These are phyloP conservation scores for Norana najaformis DNA, from an alignment of 2,888 invertebrate genomes.

Conservation along the genomic window DNA sequence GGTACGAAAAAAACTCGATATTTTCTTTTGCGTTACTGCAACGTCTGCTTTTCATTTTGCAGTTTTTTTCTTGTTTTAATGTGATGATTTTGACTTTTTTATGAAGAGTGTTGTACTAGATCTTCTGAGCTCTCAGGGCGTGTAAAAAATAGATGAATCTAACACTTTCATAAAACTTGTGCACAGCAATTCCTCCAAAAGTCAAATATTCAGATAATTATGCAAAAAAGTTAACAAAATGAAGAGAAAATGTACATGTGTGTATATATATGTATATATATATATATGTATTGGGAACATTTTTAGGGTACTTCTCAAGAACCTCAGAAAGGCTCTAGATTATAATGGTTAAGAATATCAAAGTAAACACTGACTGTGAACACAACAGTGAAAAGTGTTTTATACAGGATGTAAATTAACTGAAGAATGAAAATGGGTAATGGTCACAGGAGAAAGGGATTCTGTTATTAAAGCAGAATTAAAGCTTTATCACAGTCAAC, in stretches of 20 bases:
- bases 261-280: too few relatives aligned
- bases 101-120: not conserved
- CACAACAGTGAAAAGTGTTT: constrained; percentile 13
- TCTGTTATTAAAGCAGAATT: too few relatives aligned
- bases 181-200: too few relatives aligned
- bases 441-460: not conserved
- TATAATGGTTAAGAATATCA: not conserved
- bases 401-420: not conserved
- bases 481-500: too few relatives aligned
- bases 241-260: too few relatives aligned
- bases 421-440: not conserved
- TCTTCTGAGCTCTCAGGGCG: not conserved
- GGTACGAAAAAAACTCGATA: constrained; percentile 64
- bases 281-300: not conserved
- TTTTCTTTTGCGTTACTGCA: not conserved
- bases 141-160: not conserved
- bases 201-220: too few relatives aligned
- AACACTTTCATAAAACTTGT: too few relatives aligned
- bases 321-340: not conserved
- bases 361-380: not conserved
- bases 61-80: not conserved
- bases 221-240: too few relatives aligned
- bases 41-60: not conserved
- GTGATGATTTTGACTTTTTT: not conserved
- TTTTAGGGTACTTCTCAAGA: not conserved